A percentile compares a stretch with the other conserved stretches of the same genome.
Conservation (phyloP, 2,797 vertebrate genomes). For the Periparus ater region DNA sequence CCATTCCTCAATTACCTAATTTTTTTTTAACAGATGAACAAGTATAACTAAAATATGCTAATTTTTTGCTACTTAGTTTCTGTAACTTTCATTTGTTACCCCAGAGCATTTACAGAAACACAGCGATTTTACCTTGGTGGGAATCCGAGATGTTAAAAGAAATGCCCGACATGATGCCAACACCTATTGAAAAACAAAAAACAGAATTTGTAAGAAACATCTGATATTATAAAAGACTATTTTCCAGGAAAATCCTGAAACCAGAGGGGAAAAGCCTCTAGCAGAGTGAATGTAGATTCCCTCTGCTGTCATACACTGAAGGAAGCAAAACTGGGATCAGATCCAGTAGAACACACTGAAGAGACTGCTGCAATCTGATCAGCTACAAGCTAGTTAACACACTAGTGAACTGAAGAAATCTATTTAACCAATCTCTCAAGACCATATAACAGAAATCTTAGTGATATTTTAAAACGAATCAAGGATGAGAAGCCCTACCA, state of each 20-base stretch:
- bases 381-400: background rate
- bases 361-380: background rate
- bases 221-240: background rate
- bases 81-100: background rate
- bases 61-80: background rate
- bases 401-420: background rate
- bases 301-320: background rate
- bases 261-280: background rate
- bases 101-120: background rate
- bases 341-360: background rate
- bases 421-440: background rate
- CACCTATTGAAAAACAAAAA: conserved; percentile 75
- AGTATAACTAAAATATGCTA: background rate
- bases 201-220: background rate
- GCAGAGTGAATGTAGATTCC: background rate
- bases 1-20: background rate
- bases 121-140: conserved; percentile 85
- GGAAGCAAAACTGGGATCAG: background rate
- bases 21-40: background rate
- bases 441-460: background rate
- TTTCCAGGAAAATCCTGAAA: background rate
- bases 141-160: conserved; percentile 88
- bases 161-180: conserved; percentile 89
- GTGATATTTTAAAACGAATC: background rate
- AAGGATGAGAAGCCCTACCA: background rate